Evolutionary conservation across 1,140 invertebrate genomes (phyloP), one percentile per base, ranked within the genome.

Genomic region (Pissodes strobi): DNA sequence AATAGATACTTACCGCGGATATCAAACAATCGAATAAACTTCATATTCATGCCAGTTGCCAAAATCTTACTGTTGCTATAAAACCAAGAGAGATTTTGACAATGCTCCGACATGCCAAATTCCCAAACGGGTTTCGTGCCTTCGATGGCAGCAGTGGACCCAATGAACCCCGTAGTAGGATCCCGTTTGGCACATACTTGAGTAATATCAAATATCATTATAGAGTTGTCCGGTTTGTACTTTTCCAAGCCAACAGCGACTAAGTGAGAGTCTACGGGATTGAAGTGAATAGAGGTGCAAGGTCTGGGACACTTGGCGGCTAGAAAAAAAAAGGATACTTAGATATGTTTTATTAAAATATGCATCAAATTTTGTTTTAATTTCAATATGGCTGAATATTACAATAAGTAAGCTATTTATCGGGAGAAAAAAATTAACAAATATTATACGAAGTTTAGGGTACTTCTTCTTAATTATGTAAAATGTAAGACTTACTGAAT

Each of bases 281-380:
- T 95, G 93, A 94, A 97, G 25, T 88, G 84, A 2, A 97, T 82
- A n/a, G 89, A 86, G 58, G 93, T 93, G 74, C 94, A 96, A 70
- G 90, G 88, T 22, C 94, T 82, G 27, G 88, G 83, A 79, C 92
- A 89, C 56, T 90, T 88, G 1, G 92, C 88, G 52, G 86, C 92
- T 93, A 64, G 1, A 74, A 77, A 76, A 46, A 25, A 38, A 19
- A 56, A n/a, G n/a, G n/a, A n/a, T n/a, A 3, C 1, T 21, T 17
- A 43, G n/a, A 41, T n/a, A n/a, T n/a, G n/a, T n/a, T n/a, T n/a
- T n/a, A 43, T 38, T 15, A 23, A 12, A 43, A 43, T 15, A 25
- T 27, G 19, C 15, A 55, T 15, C 27, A 38, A 48, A 39, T 41
- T 41, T 46, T 19, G 10, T 19, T 10, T 19, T 53, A 17, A 9